phyloP scores from a whole-genome alignment of 2,888 invertebrate genomes.

The Rugalucina vietnamica region DNA sequence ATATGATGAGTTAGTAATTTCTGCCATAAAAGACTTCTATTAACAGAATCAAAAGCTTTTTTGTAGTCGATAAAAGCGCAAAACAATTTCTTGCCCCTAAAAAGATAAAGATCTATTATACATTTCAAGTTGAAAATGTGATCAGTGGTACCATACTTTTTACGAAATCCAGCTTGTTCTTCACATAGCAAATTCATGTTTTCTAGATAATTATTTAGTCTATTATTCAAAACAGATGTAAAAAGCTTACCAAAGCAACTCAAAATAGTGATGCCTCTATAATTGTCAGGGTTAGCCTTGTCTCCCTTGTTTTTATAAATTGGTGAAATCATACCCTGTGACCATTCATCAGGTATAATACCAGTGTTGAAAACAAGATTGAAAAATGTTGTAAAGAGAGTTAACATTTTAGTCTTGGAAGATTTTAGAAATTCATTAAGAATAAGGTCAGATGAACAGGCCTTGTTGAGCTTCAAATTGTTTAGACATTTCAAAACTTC shows the following conservation, averaged over 20 bases:
- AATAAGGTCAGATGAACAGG: neutral
- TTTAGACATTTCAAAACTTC: conserved; percentile 4
- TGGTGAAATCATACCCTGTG: neutral
- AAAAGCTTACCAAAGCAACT: too few relatives aligned
- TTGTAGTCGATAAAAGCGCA: neutral
- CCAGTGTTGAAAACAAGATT: neutral
- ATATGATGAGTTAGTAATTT: neutral
- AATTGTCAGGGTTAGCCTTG: neutral
- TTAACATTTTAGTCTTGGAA: neutral
- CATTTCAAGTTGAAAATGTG: conserved; percentile 4
- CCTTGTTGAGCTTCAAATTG: neutral
- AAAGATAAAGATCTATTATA: neutral
- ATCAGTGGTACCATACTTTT: neutral
- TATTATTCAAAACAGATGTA: too few relatives aligned
- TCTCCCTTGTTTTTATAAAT: conserved; percentile 4
- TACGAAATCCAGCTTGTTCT: neutral
- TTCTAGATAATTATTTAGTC: neutral
- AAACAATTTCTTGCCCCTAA: neutral
- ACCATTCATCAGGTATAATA: neutral
- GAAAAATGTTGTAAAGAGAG: neutral
- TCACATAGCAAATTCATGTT: conserved; percentile 1
- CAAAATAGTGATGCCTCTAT: neutral
- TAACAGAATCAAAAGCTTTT: neutral
- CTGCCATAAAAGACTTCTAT: neutral
- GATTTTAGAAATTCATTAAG: neutral